A percentile compares a stretch with the other conserved stretches of the same genome.
Evolutionary conservation across 2,797 vertebrate species (phyloP).

Genomic region (Ceyx erithaca): DNA sequence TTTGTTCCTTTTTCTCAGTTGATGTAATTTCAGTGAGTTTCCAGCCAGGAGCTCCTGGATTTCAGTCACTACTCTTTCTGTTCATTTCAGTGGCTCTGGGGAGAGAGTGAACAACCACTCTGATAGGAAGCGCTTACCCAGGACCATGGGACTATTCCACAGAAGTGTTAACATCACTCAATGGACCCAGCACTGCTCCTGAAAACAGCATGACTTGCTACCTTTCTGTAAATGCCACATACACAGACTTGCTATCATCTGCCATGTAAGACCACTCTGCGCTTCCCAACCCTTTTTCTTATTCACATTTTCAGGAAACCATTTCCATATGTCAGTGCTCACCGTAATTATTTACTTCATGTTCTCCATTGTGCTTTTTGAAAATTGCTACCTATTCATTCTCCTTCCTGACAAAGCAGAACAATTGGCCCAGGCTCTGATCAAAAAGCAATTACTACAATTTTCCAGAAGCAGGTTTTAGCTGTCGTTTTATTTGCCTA

Average conservation of each 20-base stretch:
- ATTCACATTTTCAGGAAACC: background rate
- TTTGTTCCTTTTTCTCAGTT: background rate
- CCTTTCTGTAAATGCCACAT: accelerated
- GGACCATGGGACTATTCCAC: accelerated
- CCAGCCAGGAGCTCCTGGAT: background rate
- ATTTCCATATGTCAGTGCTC: background rate
- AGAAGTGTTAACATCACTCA: background rate
- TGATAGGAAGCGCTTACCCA: accelerated
- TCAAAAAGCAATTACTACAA: background rate
- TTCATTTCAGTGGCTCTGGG: background rate
- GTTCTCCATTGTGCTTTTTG: background rate
- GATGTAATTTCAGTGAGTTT: background rate
- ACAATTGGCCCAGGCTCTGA: background rate
- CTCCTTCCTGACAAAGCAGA: background rate
- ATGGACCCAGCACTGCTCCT: accelerated
- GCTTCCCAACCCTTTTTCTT: background rate
- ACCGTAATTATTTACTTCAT: background rate
- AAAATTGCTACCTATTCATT: background rate
- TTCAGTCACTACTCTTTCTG: background rate
- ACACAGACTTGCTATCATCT: background rate
- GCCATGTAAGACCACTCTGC: accelerated
- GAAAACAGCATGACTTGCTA: background rate
- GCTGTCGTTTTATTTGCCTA: conserved; percentile 19
- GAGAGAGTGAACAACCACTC: background rate
- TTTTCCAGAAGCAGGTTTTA: background rate